Evolutionary conservation across 2,888 invertebrate species (phyloP).

Genomic region (Papilio protenor): DNA sequence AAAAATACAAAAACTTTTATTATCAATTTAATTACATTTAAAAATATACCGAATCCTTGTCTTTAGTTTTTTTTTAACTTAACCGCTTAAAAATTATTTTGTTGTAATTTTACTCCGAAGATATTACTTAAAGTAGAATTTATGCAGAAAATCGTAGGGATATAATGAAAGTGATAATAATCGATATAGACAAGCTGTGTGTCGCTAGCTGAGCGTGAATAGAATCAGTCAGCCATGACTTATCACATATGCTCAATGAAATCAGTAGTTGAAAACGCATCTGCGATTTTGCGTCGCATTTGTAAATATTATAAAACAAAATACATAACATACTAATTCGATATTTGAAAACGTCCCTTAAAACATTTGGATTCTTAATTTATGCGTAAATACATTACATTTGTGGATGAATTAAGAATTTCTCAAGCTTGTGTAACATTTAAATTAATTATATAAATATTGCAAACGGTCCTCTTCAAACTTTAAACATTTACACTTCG

Average conservation of each 20-base stretch:
- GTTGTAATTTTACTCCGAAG: not conserved
- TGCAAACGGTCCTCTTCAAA: conserved; percentile 2
- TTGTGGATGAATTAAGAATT: not conserved
- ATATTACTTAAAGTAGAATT: no score
- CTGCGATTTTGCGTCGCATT: not conserved
- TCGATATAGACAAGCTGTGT: not conserved
- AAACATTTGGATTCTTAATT: not conserved
- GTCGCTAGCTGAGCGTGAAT: conserved; percentile 1
- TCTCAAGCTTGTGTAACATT: conserved; percentile 1
- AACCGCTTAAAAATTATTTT: not conserved
- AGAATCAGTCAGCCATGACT: not conserved
- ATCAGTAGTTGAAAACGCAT: conserved; percentile 2
- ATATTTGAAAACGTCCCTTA: no score
- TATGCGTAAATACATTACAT: not conserved
- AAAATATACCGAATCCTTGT: not conserved
- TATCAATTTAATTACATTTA: not conserved
- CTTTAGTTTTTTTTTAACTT: not conserved
- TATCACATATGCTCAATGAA: not conserved
- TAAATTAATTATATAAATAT: conserved; percentile 10
- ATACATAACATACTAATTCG: no score
- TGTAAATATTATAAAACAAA: not conserved
- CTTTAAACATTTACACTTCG: conserved; percentile 11
- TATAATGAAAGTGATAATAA: conserved; percentile 1
- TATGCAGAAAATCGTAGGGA: not conserved
- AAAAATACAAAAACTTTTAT: not conserved